These are phyloP conservation scores for Sinohyriopsis cumingii DNA, from an alignment of 2,888 invertebrate species.

Conservation along the genomic window DNA sequence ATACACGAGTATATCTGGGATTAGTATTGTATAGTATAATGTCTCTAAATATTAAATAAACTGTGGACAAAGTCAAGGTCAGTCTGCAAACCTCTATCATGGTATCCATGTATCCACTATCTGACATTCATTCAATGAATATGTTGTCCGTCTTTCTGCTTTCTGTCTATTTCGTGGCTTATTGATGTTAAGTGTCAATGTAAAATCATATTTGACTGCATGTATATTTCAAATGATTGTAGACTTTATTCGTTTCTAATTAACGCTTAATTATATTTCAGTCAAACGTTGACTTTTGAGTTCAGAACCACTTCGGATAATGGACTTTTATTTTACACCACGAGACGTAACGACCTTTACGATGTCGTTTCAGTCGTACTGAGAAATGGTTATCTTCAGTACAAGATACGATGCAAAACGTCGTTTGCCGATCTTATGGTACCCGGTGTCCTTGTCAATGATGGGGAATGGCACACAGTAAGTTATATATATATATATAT, in stretches of 20 bases:
- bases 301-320: constrained; percentile 36
- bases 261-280: constrained; percentile 19
- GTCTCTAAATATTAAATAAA: too few relatives aligned
- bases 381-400: constrained; percentile 34
- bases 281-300: constrained; percentile 40
- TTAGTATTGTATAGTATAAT: too few relatives aligned
- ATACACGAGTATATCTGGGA: too few relatives aligned
- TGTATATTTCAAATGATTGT: neutral
- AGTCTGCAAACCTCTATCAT: too few relatives aligned
- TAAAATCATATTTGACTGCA: too few relatives aligned
- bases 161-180: too few relatives aligned
- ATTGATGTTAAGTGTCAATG: too few relatives aligned
- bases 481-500: neutral
- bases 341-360: constrained; percentile 23
- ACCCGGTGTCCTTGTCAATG: constrained; percentile 28
- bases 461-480: constrained; percentile 48
- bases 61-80: too few relatives aligned
- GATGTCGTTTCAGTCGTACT: constrained; percentile 44
- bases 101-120: too few relatives aligned
- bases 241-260: too few relatives aligned
- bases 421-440: constrained; percentile 41
- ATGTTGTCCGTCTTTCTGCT: too few relatives aligned
- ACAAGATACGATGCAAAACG: constrained; percentile 40
- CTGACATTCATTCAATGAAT: too few relatives aligned
- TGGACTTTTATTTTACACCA: constrained; percentile 42